Evolutionary conservation across 2,113 vertebrate species (phyloP).

Genomic region (Microtus ochrogaster): DNA sequence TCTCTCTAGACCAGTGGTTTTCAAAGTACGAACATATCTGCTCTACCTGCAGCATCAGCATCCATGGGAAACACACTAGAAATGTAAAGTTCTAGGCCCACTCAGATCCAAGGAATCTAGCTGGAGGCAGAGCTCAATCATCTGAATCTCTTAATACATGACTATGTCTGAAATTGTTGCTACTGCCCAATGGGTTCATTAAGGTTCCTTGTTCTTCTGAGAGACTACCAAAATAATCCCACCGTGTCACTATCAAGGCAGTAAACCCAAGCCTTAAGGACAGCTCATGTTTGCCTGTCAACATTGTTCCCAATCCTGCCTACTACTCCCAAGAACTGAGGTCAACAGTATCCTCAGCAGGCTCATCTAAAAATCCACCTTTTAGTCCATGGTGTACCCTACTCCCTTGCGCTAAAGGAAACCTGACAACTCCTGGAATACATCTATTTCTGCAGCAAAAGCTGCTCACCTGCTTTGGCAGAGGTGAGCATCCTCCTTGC

Average conservation of each 20-base stretch:
- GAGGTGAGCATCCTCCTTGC: not conserved
- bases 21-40: not conserved
- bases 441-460: not conserved
- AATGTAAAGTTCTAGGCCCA: not conserved
- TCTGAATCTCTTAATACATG: not conserved
- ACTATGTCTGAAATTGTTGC: not conserved
- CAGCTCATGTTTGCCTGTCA: not conserved
- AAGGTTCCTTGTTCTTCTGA: not conserved
- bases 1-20: not conserved
- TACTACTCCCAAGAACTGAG: not conserved
- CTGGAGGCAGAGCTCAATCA: not conserved
- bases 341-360: not conserved
- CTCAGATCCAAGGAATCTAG: not conserved
- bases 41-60: not conserved
- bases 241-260: no score
- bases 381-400: not conserved
- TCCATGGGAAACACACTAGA: not conserved
- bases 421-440: not conserved
- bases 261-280: no score
- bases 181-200: not conserved
- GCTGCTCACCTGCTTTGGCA: not conserved
- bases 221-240: not conserved
- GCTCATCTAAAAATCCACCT: not conserved
- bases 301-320: not conserved
- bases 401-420: not conserved